A percentile compares a stretch with the other conserved stretches of the same genome.
Evolutionary conservation across 2,888 invertebrate species (phyloP).

Genomic region (Ephialtes manifestator): DNA sequence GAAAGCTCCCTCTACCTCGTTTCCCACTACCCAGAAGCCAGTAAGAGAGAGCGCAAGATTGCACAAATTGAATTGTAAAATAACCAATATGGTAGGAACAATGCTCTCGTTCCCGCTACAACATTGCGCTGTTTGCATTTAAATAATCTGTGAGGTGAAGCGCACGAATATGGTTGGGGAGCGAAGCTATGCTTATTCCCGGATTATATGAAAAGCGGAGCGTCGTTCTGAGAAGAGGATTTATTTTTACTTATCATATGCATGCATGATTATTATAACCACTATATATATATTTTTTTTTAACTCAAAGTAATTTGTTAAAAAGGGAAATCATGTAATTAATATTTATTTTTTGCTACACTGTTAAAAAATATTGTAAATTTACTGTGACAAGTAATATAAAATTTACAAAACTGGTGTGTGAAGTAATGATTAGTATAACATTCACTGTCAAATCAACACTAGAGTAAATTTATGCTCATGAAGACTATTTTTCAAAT

Average conservation of each 20-base stretch:
- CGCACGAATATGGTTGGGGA: constrained; percentile 1
- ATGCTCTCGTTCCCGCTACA: constrained; percentile 80
- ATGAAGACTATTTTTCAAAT: too few relatives aligned
- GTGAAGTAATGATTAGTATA: too few relatives aligned
- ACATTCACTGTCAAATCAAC: too few relatives aligned
- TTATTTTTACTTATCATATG: not conserved
- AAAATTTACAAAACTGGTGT: too few relatives aligned
- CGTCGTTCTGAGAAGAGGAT: not conserved
- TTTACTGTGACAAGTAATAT: too few relatives aligned
- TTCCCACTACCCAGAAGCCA: constrained; percentile 1
- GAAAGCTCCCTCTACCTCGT: constrained; percentile 22
- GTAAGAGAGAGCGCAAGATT: constrained; percentile 41
- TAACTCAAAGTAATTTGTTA: too few relatives aligned
- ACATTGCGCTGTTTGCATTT: constrained; percentile 85
- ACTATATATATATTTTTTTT: too few relatives aligned
- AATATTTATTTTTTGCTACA: not conserved
- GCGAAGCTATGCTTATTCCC: constrained; percentile 15
- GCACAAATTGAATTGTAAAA: constrained; percentile 85
- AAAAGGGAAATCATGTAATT: not conserved
- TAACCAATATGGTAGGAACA: constrained; percentile 81
- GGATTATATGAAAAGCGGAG: constrained; percentile 16
- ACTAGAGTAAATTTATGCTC: too few relatives aligned
- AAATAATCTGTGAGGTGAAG: constrained; percentile 82
- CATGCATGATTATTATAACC: constrained; percentile 17
- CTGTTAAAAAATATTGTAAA: too few relatives aligned